Evolutionary conservation across 2,113 vertebrate species (phyloP).

Genomic region (Microcebus ravelobensis): DNA sequence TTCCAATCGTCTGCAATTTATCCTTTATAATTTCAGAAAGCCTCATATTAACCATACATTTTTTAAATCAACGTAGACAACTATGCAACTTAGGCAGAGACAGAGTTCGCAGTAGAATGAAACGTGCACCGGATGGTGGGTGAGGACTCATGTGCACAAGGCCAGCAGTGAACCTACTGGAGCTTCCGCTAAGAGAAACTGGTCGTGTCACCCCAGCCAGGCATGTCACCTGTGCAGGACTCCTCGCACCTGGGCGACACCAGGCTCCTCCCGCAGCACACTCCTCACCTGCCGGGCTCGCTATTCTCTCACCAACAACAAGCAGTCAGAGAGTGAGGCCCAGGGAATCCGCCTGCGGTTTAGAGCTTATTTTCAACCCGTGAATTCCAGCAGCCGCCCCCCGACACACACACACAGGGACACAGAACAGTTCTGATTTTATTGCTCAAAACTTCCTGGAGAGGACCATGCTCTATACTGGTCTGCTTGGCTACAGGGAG

Average conservation of each 20-base stretch:
- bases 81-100: not conserved
- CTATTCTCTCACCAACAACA: fast-evolving
- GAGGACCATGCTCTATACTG: fast-evolving
- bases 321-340: fast-evolving
- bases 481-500: not conserved
- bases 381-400: too few species aligned
- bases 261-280: fast-evolving
- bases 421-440: not conserved
- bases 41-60: not conserved
- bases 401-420: fast-evolving
- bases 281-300: too few species aligned
- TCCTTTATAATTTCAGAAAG: not conserved
- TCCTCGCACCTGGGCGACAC: fast-evolving
- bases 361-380: too few species aligned
- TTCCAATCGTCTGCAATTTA: not conserved
- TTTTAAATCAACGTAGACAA: not conserved
- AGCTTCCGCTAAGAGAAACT: fast-evolving
- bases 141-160: fast-evolving
- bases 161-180: fast-evolving
- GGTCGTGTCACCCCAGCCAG: not conserved
- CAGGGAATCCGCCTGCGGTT: not conserved
- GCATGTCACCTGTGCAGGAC: too few species aligned
- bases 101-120: too few species aligned
- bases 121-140: fast-evolving
- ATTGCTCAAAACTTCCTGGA: not conserved